Evolutionary conservation across 2,113 vertebrate species (phyloP).

Genomic region (Arizona elegans): DNA sequence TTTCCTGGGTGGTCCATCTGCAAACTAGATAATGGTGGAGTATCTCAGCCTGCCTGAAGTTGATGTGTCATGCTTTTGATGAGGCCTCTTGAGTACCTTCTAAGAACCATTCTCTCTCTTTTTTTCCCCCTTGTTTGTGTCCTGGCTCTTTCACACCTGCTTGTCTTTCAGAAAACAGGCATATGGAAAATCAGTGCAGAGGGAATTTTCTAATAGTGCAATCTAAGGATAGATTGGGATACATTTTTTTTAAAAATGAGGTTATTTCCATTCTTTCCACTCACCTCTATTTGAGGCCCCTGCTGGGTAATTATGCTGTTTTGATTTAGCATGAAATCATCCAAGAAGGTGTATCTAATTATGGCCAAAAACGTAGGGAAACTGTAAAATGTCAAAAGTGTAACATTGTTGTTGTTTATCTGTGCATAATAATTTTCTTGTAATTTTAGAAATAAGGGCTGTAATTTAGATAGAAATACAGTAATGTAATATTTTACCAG

Average conservation of each 20-base stretch:
- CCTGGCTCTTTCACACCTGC: conserved; percentile 70
- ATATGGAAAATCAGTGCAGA: conserved; percentile 10
- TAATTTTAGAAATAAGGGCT: background rate
- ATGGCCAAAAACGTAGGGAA: background rate
- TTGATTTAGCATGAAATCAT: background rate
- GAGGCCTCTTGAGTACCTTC: conserved; percentile 62
- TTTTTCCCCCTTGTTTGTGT: conserved; percentile 49
- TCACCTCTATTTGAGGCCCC: background rate
- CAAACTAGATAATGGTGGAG: conserved; percentile 68
- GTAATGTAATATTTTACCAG: background rate
- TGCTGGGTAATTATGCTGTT: conserved; percentile 2
- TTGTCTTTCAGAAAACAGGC: conserved; percentile 5
- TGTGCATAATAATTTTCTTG: background rate
- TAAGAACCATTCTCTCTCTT: conserved; percentile 43
- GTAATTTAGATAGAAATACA: background rate
- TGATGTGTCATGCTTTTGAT: conserved; percentile 59
- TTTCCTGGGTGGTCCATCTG: conserved; percentile 78
- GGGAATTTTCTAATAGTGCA: conserved; percentile 16
- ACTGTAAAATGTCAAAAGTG: background rate
- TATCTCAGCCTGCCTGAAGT: conserved; percentile 57
- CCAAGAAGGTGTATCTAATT: background rate
- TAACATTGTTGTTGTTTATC: background rate
- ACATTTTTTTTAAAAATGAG: background rate
- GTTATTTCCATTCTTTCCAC: background rate
- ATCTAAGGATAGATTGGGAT: conserved; percentile 8